Evolutionary conservation across 2,113 vertebrate species (phyloP), one percentile per base, ranked within the genome.

Genomic region (Rhinolophus sinicus): DNA sequence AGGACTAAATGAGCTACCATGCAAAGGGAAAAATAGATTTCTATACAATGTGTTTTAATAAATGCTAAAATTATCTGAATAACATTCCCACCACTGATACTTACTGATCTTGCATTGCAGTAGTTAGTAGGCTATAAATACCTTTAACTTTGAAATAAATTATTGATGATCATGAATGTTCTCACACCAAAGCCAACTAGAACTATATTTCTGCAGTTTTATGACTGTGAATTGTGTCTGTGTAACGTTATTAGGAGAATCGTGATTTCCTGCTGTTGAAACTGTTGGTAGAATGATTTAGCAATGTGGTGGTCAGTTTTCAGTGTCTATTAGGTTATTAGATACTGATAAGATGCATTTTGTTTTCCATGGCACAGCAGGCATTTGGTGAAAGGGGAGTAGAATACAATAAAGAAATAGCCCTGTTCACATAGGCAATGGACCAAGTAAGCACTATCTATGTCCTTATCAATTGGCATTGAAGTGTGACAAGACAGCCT

Each of bases 251-350:
- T 97, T 97, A 98, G 88, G 92, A 97, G 89, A 97, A 28, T 9
- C 40, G 80, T 85, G n/a, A 21, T 67, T 72, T 97, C 96, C 95
- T 97, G 94, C 97, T 98, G 94, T 90, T 97, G 78, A 80, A 96
- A 35, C 92, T 67, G 44, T 85, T 84, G 78, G 75, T 75, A 65
- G 84, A 94, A 93, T 96, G 93, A 90, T 97, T 96, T 97, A 95
- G 92, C 92, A 95, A 90, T n/a, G 44, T 7, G 8, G 35, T 96
- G 97, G 96, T 98, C 96, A 81, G 95, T 97, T 90, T 95, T 97
- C 7, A 30, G 88, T 80, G 93, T 94, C 94, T 82, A 67, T 87
- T 92, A 94, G 89, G 92, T 95, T 96, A 90, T 90, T 72, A 52
- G 38, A 77, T 6, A 2, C 56, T 77, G 90, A 30, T 92, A 84